These are phyloP conservation scores for Tenthredo distinguenda DNA, from an alignment of 2,888 invertebrate genomes.

Conservation along the genomic window DNA sequence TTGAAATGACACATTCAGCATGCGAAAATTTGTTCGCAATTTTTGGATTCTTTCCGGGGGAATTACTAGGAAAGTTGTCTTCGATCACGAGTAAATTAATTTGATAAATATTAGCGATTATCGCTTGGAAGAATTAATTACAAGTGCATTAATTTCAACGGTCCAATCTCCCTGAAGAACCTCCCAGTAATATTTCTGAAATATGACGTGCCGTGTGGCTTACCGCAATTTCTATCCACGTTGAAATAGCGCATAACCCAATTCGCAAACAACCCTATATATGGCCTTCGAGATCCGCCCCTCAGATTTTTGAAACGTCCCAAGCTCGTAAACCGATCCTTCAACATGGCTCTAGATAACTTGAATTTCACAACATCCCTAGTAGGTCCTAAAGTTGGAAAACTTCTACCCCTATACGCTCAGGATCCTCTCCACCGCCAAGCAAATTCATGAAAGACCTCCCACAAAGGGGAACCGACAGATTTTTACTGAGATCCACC, in stretches of 20 bases:
- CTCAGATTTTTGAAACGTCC: background rate
- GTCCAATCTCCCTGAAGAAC: background rate
- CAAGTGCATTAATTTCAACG: too few species aligned
- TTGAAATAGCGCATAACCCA: background rate
- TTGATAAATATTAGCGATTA: too few species aligned
- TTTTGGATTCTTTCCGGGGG: too few species aligned
- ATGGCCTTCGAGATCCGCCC: constrained; percentile 1
- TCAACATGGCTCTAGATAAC: constrained; percentile 22
- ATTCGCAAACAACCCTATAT: constrained; percentile 13
- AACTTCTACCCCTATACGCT: constrained; percentile 19
- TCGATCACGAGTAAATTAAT: too few species aligned
- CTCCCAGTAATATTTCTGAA: background rate
- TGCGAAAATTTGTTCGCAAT: too few species aligned
- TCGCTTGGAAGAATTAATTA: too few species aligned
- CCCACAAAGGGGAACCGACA: background rate
- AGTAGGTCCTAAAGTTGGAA: constrained; percentile 26
- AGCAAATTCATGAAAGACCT: constrained; percentile 11
- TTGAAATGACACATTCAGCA: too few species aligned
- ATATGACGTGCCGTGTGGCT: background rate
- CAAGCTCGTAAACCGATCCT: constrained; percentile 22
- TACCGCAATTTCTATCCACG: background rate
- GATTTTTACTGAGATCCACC: constrained; percentile 2
- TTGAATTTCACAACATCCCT: constrained; percentile 31
- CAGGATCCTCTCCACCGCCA: constrained; percentile 7
- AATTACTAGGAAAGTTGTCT: too few species aligned